Percentiles rank a stretch among this genome's conserved stretches.
Conservation (phyloP, 2,797 vertebrate genomes). For the Pangasius larnaudii region DNA sequence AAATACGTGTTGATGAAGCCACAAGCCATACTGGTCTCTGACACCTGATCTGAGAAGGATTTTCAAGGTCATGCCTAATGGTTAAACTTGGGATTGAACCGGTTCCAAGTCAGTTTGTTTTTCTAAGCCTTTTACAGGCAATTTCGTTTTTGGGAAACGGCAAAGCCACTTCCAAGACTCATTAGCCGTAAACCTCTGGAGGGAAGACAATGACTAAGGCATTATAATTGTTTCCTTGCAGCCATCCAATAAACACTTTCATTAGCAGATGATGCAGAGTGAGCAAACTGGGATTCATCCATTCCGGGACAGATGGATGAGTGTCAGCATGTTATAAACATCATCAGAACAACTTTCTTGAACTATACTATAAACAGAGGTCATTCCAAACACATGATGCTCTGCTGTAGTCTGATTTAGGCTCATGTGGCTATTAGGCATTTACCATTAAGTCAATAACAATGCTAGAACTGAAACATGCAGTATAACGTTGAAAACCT, state of each 20-base stretch:
- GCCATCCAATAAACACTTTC: conserved; percentile 68
- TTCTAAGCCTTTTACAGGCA: conserved; percentile 30
- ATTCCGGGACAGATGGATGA: conserved; percentile 63
- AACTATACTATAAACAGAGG: background rate
- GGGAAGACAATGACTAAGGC: conserved; percentile 39
- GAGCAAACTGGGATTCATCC: conserved; percentile 70
- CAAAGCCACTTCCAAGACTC: conserved; percentile 58
- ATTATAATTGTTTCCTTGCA: conserved; percentile 32
- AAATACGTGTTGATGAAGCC: conserved; percentile 62
- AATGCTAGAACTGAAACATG: background rate
- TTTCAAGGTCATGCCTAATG: background rate
- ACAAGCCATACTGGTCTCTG: background rate
- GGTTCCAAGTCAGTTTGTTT: conserved; percentile 3
- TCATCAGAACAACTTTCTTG: background rate
- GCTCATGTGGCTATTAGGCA: background rate
- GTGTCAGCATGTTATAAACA: conserved; percentile 32
- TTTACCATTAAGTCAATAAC: background rate
- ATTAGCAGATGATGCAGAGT: conserved; percentile 68
- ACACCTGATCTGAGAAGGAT: background rate
- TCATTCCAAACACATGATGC: background rate
- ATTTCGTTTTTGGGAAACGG: conserved; percentile 62
- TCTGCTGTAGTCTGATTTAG: conserved; percentile 1
- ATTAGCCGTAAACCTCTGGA: conserved; percentile 52
- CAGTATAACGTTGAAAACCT: background rate
- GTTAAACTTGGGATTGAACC: background rate